phyloP scores from a whole-genome alignment of 2,113 vertebrate genomes.

The Fregata magnificens region DNA sequence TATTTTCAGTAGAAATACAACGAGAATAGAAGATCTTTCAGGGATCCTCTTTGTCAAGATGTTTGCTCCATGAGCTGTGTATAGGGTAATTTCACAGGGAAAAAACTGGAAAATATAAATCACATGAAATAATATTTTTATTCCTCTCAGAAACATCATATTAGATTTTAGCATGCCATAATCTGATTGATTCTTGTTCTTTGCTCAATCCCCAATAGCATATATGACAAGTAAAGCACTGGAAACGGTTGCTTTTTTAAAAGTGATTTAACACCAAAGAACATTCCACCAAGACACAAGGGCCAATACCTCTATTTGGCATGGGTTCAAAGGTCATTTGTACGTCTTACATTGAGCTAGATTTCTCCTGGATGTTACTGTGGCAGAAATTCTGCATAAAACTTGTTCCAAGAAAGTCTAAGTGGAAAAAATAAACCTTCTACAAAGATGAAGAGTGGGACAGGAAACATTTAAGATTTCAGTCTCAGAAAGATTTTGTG shows the following conservation, averaged over 20 bases:
- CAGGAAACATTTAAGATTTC: not conserved
- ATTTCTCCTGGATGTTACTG: not conserved
- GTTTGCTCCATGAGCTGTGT: not conserved
- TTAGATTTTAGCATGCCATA: not conserved
- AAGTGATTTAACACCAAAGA: not conserved
- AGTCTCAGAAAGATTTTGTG: not conserved
- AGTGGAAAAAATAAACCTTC: not conserved
- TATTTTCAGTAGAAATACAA: not conserved
- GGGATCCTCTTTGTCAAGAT: not conserved
- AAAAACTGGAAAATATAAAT: not conserved
- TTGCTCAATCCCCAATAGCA: not conserved
- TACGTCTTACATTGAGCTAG: not conserved
- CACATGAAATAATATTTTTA: not conserved
- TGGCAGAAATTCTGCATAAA: not conserved
- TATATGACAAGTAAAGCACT: not conserved
- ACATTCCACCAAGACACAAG: not conserved
- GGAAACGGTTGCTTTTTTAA: not conserved
- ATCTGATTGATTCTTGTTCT: not conserved
- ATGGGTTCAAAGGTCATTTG: not conserved
- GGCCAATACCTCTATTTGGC: not conserved
- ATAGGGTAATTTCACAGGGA: not conserved
- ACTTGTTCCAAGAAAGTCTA: not conserved
- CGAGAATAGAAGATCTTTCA: not conserved
- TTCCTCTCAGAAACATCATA: not conserved
- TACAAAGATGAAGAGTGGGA: not conserved